phyloP scores from a whole-genome alignment of 2,113 vertebrate genomes.

The Mormyrus lacerda region DNA sequence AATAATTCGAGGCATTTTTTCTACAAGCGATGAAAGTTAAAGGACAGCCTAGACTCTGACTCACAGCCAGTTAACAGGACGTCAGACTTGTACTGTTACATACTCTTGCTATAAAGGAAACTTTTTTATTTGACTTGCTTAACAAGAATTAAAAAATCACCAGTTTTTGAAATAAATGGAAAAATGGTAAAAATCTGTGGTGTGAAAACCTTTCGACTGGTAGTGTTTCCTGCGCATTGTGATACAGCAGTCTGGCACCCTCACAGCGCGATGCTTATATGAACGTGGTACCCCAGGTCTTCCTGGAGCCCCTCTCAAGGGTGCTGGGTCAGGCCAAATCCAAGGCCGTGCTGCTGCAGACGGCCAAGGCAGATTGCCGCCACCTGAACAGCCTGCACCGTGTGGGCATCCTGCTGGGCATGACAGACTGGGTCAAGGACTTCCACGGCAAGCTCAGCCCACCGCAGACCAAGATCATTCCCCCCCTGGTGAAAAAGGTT shows the following conservation, averaged over 20 bases:
- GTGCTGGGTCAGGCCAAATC: slow-evolving; percentile 64
- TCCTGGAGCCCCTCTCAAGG: slow-evolving; percentile 60
- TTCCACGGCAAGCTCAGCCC: slow-evolving; percentile 53
- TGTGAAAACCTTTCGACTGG: no score
- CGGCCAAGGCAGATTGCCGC: slow-evolving; percentile 43
- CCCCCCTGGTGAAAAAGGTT: slow-evolving; percentile 5
- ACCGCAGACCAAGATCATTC: slow-evolving; percentile 13
- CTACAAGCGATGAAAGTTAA: no score
- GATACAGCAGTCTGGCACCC: background rate
- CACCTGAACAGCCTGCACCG: slow-evolving; percentile 61
- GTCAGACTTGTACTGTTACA: no score
- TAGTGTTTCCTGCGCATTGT: background rate
- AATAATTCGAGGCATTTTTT: no score
- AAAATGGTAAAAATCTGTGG: no score
- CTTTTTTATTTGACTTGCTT: no score
- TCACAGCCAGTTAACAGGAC: no score
- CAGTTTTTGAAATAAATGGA: no score
- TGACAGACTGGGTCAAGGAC: slow-evolving; percentile 64
- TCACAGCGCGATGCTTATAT: background rate
- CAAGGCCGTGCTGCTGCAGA: slow-evolving; percentile 53
- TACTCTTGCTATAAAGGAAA: no score
- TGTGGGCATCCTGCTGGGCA: slow-evolving; percentile 60
- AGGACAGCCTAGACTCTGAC: no score
- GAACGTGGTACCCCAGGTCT: slow-evolving; percentile 47
- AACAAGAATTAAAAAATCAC: no score